Evolutionary conservation across 2,888 invertebrate species (phyloP).

Genomic region (Philhelius pedissequus): DNA sequence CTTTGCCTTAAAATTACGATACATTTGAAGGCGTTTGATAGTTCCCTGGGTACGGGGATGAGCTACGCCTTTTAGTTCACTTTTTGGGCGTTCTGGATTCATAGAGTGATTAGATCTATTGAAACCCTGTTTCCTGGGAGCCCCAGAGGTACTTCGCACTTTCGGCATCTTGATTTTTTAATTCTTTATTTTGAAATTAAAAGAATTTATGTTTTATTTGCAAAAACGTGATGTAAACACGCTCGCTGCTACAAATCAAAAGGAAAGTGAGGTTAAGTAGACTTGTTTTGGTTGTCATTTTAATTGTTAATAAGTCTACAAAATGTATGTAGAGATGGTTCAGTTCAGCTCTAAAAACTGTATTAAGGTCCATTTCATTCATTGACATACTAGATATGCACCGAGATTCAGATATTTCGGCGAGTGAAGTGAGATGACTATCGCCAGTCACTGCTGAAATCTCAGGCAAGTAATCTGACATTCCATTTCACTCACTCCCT

Average conservation of each 20-base stretch:
- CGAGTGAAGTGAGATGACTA: too few species aligned
- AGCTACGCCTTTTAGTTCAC: slow-evolving; percentile 90
- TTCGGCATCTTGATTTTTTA: slow-evolving; percentile 84
- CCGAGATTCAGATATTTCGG: too few species aligned
- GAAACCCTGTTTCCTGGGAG: slow-evolving; percentile 90
- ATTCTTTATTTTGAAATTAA: background rate
- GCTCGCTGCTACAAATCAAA: slow-evolving; percentile 34
- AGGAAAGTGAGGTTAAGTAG: slow-evolving; percentile 51
- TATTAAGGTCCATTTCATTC: background rate
- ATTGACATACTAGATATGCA: too few species aligned
- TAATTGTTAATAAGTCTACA: background rate
- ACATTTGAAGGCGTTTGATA: slow-evolving; percentile 98
- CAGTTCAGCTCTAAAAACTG: background rate
- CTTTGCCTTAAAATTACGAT: slow-evolving; percentile 97
- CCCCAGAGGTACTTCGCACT: slow-evolving; percentile 85
- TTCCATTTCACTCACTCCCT: too few species aligned
- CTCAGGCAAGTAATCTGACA: too few species aligned
- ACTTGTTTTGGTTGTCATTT: slow-evolving; percentile 19
- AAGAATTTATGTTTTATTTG: background rate
- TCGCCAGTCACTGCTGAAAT: too few species aligned
- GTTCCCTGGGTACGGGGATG: slow-evolving; percentile 94
- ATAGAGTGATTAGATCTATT: slow-evolving; percentile 94
- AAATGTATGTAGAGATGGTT: background rate
- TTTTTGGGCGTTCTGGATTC: slow-evolving; percentile 93
- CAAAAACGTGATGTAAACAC: slow-evolving; percentile 52